These are phyloP conservation scores for Tenthredo mesomela DNA, from an alignment of 2,888 invertebrate species.

Conservation along the genomic window DNA sequence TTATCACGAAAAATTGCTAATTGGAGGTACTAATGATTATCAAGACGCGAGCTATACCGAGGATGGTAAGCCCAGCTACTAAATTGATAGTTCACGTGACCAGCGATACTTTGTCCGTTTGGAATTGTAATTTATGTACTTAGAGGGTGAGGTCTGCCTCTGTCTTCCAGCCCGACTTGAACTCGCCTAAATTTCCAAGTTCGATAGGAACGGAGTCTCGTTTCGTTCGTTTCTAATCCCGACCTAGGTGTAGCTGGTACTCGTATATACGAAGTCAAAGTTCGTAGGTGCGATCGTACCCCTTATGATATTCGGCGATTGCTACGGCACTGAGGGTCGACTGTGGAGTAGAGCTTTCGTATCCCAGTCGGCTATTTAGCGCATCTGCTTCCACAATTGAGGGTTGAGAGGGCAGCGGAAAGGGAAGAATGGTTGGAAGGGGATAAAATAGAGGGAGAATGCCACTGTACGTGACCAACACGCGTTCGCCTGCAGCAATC, in stretches of 20 bases:
- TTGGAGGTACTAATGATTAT: neutral
- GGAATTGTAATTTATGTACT: constrained; percentile 24
- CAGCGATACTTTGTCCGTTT: constrained; percentile 35
- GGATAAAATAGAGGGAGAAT: constrained; percentile 56
- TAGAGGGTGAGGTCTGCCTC: neutral
- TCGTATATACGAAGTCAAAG: neutral
- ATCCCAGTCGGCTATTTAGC: constrained; percentile 74
- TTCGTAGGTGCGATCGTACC: constrained; percentile 12
- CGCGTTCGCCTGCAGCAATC: constrained; percentile 52
- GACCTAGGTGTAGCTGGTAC: neutral
- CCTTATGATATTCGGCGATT: constrained; percentile 25
- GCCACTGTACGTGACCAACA: constrained; percentile 59
- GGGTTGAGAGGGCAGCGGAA: constrained; percentile 54
- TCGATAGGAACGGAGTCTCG: neutral
- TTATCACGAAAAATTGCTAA: constrained; percentile 25
- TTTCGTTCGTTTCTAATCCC: neutral
- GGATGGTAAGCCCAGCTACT: neutral
- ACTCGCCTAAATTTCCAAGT: neutral
- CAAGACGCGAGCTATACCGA: neutral
- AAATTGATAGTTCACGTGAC: constrained; percentile 46
- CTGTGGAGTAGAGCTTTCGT: constrained; percentile 63
- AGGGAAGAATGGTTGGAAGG: constrained; percentile 54
- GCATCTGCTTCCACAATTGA: constrained; percentile 70
- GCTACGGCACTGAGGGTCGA: constrained; percentile 51
- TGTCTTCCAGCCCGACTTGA: neutral